Percentiles rank a stretch among this genome's conserved stretches.
phyloP scores from a whole-genome alignment of 2,888 invertebrate species.

The Zygaena filipendulae region DNA sequence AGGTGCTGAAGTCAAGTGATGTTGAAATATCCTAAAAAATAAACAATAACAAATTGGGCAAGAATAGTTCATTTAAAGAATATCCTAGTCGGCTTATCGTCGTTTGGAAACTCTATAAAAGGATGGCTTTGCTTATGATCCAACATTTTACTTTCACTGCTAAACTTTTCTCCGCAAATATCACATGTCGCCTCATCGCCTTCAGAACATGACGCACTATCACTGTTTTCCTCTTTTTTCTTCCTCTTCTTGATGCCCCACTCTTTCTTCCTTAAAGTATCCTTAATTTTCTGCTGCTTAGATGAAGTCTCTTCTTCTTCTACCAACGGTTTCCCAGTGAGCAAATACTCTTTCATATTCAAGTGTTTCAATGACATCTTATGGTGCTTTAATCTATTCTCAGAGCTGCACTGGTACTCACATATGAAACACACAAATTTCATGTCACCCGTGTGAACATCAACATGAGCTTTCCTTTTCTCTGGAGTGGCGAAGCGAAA shows the following conservation, averaged over 20 bases:
- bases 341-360: slow-evolving; percentile 46
- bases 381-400: slow-evolving; percentile 46
- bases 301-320: slow-evolving; percentile 31
- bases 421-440: slow-evolving; percentile 60
- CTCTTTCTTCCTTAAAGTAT: slow-evolving; percentile 26
- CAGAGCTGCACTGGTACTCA: slow-evolving; percentile 55
- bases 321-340: slow-evolving; percentile 37
- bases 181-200: slow-evolving; percentile 33
- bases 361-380: slow-evolving; percentile 47
- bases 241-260: slow-evolving; percentile 30
- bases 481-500: slow-evolving; percentile 52
- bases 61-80: slow-evolving; percentile 48
- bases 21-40: too few relatives aligned
- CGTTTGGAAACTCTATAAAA: slow-evolving; percentile 58
- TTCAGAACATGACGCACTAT: slow-evolving; percentile 15
- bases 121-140: slow-evolving; percentile 58
- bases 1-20: too few relatives aligned
- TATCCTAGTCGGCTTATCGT: slow-evolving; percentile 58
- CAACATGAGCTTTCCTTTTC: slow-evolving; percentile 44
- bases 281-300: slow-evolving; percentile 22
- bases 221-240: slow-evolving; percentile 19
- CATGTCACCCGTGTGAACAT: slow-evolving; percentile 57
- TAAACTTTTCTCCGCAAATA: slow-evolving; percentile 51
- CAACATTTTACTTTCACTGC: slow-evolving; percentile 38
- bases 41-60: slow-evolving; percentile 21